Conservation (phyloP, 2,113 vertebrate genomes). For the Saguinus imperator region DNA sequence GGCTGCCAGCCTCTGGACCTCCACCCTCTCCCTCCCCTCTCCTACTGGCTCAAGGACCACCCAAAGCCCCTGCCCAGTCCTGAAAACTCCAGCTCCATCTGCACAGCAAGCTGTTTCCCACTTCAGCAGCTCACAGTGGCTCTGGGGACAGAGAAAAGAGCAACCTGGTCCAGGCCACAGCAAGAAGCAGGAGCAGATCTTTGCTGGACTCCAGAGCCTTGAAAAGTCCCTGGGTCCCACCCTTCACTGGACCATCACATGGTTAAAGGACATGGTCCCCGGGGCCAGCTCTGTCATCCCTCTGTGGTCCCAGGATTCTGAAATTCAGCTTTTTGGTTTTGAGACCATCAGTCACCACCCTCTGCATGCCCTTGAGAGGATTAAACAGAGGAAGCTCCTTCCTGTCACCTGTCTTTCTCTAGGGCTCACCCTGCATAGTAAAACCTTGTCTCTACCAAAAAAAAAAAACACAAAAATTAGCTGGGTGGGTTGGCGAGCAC, state of each 20-base stretch:
- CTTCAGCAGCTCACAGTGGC: background rate
- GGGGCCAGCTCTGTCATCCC: background rate
- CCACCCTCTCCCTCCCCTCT: background rate
- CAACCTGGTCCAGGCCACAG: background rate
- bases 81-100: rapidly evolving
- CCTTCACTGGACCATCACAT: rapidly evolving
- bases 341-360: background rate
- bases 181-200: background rate
- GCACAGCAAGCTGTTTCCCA: rapidly evolving
- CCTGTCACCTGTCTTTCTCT: background rate
- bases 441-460: too few species aligned
- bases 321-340: background rate
- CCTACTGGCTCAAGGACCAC: background rate
- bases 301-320: background rate
- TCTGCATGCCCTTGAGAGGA: background rate
- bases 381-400: background rate
- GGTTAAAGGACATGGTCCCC: rapidly evolving
- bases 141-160: background rate
- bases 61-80: background rate
- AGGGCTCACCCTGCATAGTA: rapidly evolving
- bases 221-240: background rate
- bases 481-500: too few species aligned
- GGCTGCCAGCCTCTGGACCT: background rate
- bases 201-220: background rate
- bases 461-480: too few species aligned